phyloP scores from a whole-genome alignment of 1,140 invertebrate genomes.

The Drosophila ironensis region DNA sequence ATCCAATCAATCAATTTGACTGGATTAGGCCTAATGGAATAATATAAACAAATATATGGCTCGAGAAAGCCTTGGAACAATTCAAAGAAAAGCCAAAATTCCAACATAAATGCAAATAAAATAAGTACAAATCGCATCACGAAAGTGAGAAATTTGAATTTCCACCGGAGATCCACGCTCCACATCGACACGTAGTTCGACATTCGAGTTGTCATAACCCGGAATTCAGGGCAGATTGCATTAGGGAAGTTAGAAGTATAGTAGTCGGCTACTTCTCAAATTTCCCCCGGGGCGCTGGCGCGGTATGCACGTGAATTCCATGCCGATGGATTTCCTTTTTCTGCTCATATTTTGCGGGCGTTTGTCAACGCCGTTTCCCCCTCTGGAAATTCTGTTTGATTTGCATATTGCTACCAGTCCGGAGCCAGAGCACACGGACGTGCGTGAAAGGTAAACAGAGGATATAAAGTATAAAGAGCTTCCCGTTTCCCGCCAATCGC shows the following conservation, averaged over 20 bases:
- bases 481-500: background rate
- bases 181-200: constrained; percentile 22
- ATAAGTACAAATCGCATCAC: constrained; percentile 34
- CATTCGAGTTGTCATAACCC: constrained; percentile 34
- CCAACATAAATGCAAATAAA: constrained; percentile 23
- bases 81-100: background rate
- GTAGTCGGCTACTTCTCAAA: constrained; percentile 5
- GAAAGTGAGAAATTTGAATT: constrained; percentile 30
- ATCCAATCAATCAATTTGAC: background rate
- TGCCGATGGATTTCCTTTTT: constrained; percentile 44
- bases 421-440: constrained; percentile 19
- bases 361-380: constrained; percentile 41
- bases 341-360: constrained; percentile 16
- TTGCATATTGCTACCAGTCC: constrained; percentile 76
- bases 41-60: background rate
- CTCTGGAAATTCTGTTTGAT: constrained; percentile 56
- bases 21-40: background rate
- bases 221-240: constrained; percentile 49
- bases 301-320: constrained; percentile 59
- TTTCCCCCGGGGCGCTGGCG: constrained; percentile 19
- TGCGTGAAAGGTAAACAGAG: constrained; percentile 48
- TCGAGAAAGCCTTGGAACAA: background rate
- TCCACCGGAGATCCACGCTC: constrained; percentile 2
- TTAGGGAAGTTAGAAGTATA: constrained; percentile 45
- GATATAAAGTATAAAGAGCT: constrained; percentile 21